Percentiles rank a stretch among this genome's conserved stretches.
phyloP scores from a whole-genome alignment of 2,797 vertebrate species.

The Coreius guichenoti region DNA sequence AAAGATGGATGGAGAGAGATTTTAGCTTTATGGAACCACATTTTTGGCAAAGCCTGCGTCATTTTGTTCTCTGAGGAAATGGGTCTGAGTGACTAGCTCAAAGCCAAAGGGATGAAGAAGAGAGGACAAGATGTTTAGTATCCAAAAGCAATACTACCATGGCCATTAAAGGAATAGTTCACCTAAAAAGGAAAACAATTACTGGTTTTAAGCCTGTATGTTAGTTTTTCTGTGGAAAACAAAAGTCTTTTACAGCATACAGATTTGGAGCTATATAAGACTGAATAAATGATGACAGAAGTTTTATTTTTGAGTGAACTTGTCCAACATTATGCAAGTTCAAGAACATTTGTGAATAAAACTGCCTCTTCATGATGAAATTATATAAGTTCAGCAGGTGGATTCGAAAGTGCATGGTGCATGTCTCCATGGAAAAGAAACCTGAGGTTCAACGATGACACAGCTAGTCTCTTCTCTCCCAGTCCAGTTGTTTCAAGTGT shows the following conservation, averaged over 20 bases:
- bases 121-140: slow-evolving; percentile 17
- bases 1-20: slow-evolving; percentile 13
- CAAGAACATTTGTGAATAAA: background rate
- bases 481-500: slow-evolving; percentile 75
- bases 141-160: background rate
- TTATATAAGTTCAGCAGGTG: slow-evolving; percentile 52
- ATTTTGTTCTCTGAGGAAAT: slow-evolving; percentile 39
- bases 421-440: slow-evolving; percentile 33
- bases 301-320: background rate
- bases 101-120: slow-evolving; percentile 9
- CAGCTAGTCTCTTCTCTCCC: slow-evolving; percentile 63
- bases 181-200: background rate
- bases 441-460: slow-evolving; percentile 58
- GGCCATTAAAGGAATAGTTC: slow-evolving; percentile 5
- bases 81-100: slow-evolving; percentile 20
- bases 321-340: background rate
- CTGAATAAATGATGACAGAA: background rate
- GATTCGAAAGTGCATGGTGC: slow-evolving; percentile 42
- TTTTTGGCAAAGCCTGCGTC: slow-evolving; percentile 13
- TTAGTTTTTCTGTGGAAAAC: background rate
- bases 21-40: background rate
- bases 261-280: background rate
- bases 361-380: background rate
- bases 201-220: background rate
- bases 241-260: background rate